A percentile compares a stretch with the other conserved stretches of the same genome.
These are phyloP conservation scores for Rosalia funebris DNA, from an alignment of 2,888 invertebrate genomes.

Conservation along the genomic window DNA sequence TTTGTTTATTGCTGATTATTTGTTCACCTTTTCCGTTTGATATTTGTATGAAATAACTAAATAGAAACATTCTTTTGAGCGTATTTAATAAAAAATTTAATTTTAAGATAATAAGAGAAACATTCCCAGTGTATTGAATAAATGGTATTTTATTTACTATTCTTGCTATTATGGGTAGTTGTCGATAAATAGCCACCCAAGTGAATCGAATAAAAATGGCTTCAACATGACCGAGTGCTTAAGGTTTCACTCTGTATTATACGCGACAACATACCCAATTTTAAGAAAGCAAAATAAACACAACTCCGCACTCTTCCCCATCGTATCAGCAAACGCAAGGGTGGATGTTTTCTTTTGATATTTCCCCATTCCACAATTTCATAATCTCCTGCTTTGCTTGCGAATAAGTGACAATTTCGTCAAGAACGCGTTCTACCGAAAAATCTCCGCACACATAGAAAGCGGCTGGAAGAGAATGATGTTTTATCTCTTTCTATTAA, in stretches of 20 bases:
- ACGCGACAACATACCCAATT: conserved; percentile 16
- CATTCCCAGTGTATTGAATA: too few relatives aligned
- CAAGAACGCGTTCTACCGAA: conserved; percentile 31
- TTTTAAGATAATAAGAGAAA: too few relatives aligned
- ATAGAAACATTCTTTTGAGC: too few relatives aligned
- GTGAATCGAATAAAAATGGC: too few relatives aligned
- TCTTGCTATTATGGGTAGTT: too few relatives aligned
- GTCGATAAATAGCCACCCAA: too few relatives aligned
- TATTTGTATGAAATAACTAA: too few relatives aligned
- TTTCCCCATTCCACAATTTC: conserved; percentile 42
- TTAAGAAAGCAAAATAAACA: conserved; percentile 26
- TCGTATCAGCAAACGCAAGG: conserved; percentile 19
- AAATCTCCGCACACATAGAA: conserved; percentile 30
- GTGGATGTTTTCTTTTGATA: conserved; percentile 37
- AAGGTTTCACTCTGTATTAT: conserved; percentile 5
- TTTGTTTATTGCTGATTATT: too few relatives aligned
- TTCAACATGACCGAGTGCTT: too few relatives aligned
- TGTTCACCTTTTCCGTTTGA: too few relatives aligned
- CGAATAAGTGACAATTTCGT: conserved; percentile 40
- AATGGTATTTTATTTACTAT: too few relatives aligned
- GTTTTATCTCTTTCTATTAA: background rate
- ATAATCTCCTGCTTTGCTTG: conserved; percentile 41
- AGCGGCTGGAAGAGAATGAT: background rate
- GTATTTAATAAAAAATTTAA: too few relatives aligned
- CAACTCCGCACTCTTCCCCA: conserved; percentile 28